Base-by-base conservation (phyloP, 1,140 invertebrate species). In the Aethina tumida region DNA sequence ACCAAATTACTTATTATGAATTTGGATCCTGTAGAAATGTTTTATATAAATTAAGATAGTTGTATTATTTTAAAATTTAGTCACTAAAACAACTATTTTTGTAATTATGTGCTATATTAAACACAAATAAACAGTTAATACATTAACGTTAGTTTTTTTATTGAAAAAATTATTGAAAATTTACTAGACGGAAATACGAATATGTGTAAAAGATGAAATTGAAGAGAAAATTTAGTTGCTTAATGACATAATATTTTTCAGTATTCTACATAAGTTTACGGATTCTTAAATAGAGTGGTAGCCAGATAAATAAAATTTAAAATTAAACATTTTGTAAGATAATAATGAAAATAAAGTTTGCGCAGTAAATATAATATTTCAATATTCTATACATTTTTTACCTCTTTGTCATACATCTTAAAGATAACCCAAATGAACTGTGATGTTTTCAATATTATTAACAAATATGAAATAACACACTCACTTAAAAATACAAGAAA, bases 1-100 rank as follows among this genome's bases (percentile, higher is more conserved):
- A 48, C 46, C 46, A 40, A 47, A 43, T 45, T 41, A 7, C 27
- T 16, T 31, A 40, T n/a, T 40, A 10, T 24, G 30, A 40, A 40
- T 28, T 41, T 35, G 24, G 14, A 35, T 13, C n/a, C 17, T 35
- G 39, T 29, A 41, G 21, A 17, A 35, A 35, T 24, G 21, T 24
- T 24, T 35, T 6, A 18, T 7, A 22, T 21, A 13, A 22, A 26
- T 34, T 19, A 5, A 19, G n/a, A n/a, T n/a, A n/a, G n/a, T n/a
- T n/a, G n/a, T n/a, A n/a, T n/a, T n/a, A n/a, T n/a, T 15, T 24
- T 1, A 9, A 26, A 19, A 20, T 33, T 25, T 40, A 24, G 12
- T 34, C 30, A 41, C 32, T 41, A 35, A n/a, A 35, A 41, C 39
- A 41, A 35, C 24, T n/a, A 15, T 35, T 41, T 35, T 29, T 33